A percentile compares a stretch with the other conserved stretches of the same genome.
Evolutionary conservation across 2,797 vertebrate genomes (phyloP).

Genomic region (Microcaecilia unicolor): DNA sequence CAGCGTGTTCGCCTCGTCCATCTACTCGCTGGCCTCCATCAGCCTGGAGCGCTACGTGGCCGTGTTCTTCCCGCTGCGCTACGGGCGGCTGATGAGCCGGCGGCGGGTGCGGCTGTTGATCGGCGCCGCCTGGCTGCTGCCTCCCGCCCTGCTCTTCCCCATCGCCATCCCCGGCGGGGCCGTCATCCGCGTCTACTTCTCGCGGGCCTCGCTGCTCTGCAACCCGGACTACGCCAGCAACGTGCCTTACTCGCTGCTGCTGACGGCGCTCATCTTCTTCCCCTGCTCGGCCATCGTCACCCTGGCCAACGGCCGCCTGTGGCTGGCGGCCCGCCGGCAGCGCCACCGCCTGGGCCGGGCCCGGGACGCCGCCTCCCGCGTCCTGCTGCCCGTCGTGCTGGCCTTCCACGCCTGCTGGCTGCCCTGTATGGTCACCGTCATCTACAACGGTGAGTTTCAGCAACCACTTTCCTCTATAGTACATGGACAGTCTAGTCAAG

Average conservation of each 20-base stretch:
- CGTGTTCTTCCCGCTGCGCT: slow-evolving; percentile 67
- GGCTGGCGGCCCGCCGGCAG: slow-evolving; percentile 67
- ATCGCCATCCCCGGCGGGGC: slow-evolving; percentile 58
- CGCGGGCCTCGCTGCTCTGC: slow-evolving; percentile 67
- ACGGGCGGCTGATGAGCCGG: slow-evolving; percentile 55
- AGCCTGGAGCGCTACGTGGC: slow-evolving; percentile 70
- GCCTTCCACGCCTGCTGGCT: slow-evolving; percentile 74
- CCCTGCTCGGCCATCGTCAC: slow-evolving; percentile 70
- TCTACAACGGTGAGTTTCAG: slow-evolving; percentile 65
- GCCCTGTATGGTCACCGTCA: slow-evolving; percentile 68
- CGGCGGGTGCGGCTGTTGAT: slow-evolving; percentile 54
- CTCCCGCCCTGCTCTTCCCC: slow-evolving; percentile 54
- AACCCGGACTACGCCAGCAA: slow-evolving; percentile 73
- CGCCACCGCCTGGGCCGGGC: slow-evolving; percentile 42
- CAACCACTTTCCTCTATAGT: no score
- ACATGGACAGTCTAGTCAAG: no score
- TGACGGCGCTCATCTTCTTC: slow-evolving; percentile 70
- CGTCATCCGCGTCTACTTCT: slow-evolving; percentile 72
- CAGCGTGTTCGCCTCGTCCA: slow-evolving; percentile 67
- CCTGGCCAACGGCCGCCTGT: slow-evolving; percentile 65
- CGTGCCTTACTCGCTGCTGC: slow-evolving; percentile 52
- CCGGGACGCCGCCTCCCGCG: slow-evolving; percentile 49
- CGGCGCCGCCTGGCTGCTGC: slow-evolving; percentile 66
- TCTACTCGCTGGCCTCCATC: slow-evolving; percentile 66
- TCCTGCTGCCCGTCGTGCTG: slow-evolving; percentile 66